Conservation (phyloP, 1,140 invertebrate genomes). For the Nasonia longicornis region DNA sequence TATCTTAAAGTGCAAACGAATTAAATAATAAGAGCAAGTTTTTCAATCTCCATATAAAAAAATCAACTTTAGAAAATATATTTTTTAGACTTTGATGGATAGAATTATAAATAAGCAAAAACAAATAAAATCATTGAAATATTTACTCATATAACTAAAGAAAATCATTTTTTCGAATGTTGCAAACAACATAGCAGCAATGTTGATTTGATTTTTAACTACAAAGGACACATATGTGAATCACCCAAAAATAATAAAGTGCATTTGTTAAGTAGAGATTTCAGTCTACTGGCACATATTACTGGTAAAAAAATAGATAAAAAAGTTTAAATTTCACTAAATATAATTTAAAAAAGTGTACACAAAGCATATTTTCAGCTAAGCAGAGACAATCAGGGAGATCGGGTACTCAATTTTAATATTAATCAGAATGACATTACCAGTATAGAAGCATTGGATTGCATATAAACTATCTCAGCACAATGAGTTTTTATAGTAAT, state of each 20-base stretch:
- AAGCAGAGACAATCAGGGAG: conserved; percentile 41
- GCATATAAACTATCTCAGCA: too few relatives aligned
- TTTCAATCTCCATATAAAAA: conserved; percentile 28
- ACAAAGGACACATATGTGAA: not conserved
- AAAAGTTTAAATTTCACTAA: not conserved
- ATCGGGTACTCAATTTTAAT: conserved; percentile 3
- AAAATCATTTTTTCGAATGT: conserved; percentile 18
- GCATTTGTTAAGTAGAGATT: conserved; percentile 34
- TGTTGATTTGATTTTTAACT: conserved; percentile 13
- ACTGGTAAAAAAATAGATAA: conserved; percentile 12
- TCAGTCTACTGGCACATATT: conserved; percentile 15
- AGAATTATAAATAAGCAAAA: conserved; percentile 7
- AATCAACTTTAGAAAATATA: conserved; percentile 42
- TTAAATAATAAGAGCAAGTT: conserved; percentile 21
- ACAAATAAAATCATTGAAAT: conserved; percentile 12
- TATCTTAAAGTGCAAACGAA: conserved; percentile 38
- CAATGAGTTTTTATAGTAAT: too few relatives aligned
- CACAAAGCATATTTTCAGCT: conserved; percentile 26
- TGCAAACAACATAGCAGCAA: not conserved
- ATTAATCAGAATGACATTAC: not conserved
- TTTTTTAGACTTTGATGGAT: conserved; percentile 36
- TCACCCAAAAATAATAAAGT: conserved; percentile 19
- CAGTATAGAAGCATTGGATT: not conserved
- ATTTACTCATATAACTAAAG: conserved; percentile 12
- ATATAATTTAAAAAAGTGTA: not conserved